These are phyloP conservation scores for Criorhina ranunculi DNA, from an alignment of 2,888 invertebrate genomes.

Conservation along the genomic window DNA sequence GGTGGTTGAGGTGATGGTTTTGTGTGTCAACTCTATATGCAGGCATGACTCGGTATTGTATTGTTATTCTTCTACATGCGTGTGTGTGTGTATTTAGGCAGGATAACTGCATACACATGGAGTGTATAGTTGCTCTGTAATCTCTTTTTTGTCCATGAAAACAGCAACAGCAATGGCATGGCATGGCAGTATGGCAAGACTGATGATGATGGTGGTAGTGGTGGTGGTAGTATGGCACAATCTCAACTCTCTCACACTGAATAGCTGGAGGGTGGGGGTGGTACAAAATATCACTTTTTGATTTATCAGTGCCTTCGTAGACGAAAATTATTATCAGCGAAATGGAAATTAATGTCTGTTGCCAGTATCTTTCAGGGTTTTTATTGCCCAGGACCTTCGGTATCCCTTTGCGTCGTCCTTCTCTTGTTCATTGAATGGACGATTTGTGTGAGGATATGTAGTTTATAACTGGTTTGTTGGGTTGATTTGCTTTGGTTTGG, in stretches of 20 bases:
- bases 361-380: constrained; percentile 68
- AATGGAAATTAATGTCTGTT: constrained; percentile 77
- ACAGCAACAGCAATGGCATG: constrained; percentile 37
- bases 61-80: constrained; percentile 29
- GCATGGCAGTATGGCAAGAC: too few relatives aligned
- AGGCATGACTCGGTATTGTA: constrained; percentile 44
- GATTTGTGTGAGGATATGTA: constrained; percentile 34
- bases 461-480: constrained; percentile 20
- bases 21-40: constrained; percentile 72
- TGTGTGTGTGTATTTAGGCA: constrained; percentile 59
- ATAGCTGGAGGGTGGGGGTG: constrained; percentile 18
- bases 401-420: background rate
- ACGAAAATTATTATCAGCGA: constrained; percentile 77
- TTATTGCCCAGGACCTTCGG: constrained; percentile 68
- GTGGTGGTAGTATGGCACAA: constrained; percentile 30
- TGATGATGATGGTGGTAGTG: too few relatives aligned
- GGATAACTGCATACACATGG: constrained; percentile 74
- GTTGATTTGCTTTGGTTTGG: constrained; percentile 30
- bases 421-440: background rate
- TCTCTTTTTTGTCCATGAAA: constrained; percentile 71
- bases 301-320: constrained; percentile 77
- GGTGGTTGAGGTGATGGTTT: constrained; percentile 48
- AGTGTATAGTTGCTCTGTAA: constrained; percentile 66
- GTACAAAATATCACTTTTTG: constrained; percentile 74
- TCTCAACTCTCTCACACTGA: constrained; percentile 40